A percentile compares a stretch with the other conserved stretches of the same genome.
Evolutionary conservation across 2,797 vertebrate genomes (phyloP).

Genomic region (Coreius guichenoti): DNA sequence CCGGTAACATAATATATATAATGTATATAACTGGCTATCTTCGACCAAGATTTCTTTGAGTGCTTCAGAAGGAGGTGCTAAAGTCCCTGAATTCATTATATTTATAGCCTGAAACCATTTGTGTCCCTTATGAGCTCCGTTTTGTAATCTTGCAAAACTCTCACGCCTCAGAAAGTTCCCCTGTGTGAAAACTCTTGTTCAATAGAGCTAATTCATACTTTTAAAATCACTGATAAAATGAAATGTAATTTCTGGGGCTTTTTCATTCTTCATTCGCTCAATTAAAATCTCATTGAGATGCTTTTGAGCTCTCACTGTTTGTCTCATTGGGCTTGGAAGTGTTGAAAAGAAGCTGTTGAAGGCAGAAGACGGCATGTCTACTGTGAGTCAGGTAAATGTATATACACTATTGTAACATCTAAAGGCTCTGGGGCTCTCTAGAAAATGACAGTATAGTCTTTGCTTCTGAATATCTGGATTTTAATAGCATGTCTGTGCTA

Average conservation of each 20-base stretch:
- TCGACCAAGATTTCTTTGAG: slow-evolving; percentile 37
- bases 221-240: slow-evolving; percentile 52
- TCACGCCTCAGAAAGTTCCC: slow-evolving; percentile 26
- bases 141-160: slow-evolving; percentile 38
- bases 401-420: slow-evolving; percentile 11
- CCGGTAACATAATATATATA: too few relatives aligned
- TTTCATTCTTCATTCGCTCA: slow-evolving; percentile 22
- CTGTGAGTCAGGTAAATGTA: slow-evolving; percentile 20
- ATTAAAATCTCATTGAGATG: slow-evolving; percentile 50
- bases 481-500: neutral
- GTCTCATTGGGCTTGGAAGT: slow-evolving; percentile 26
- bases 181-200: slow-evolving; percentile 46
- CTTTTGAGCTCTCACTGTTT: slow-evolving; percentile 45
- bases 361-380: slow-evolving; percentile 9
- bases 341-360: slow-evolving; percentile 38
- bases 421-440: neutral
- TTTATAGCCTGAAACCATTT: slow-evolving; percentile 41
- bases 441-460: neutral
- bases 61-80: slow-evolving; percentile 28
- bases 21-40: neutral
- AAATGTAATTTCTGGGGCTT: slow-evolving; percentile 45
- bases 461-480: neutral
- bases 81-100: slow-evolving; percentile 59
- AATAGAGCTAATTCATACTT: slow-evolving; percentile 44
- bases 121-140: slow-evolving; percentile 10